These are phyloP conservation scores for Serrognathus titanus DNA, from an alignment of 2,888 invertebrate genomes.

Conservation along the genomic window DNA sequence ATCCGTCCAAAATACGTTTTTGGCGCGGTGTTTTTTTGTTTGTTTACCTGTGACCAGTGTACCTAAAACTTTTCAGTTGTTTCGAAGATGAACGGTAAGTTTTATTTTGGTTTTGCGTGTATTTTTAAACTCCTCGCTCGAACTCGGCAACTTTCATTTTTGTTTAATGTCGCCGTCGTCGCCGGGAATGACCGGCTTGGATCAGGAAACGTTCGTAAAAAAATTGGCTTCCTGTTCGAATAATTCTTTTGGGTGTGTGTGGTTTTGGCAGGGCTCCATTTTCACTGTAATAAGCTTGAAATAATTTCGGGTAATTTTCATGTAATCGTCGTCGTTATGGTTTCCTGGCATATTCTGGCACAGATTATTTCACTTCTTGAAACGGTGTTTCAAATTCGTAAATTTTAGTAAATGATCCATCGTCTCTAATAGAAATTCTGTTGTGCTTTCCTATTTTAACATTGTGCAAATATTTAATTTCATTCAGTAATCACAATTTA, in stretches of 20 bases:
- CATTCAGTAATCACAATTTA: too few relatives aligned
- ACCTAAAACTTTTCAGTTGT: background rate
- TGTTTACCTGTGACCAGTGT: background rate
- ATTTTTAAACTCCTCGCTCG: too few relatives aligned
- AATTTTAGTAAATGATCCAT: too few relatives aligned
- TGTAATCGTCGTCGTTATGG: background rate
- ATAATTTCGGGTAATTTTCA: background rate
- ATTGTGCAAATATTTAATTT: too few relatives aligned
- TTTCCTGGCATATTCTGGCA: too few relatives aligned
- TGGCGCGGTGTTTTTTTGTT: background rate
- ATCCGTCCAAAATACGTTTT: background rate
- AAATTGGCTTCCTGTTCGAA: background rate
- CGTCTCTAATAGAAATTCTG: too few relatives aligned
- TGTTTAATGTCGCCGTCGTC: too few relatives aligned
- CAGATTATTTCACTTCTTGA: too few relatives aligned
- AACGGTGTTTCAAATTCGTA: too few relatives aligned
- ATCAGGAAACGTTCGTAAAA: background rate
- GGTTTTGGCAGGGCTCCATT: background rate
- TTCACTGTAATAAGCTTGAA: background rate
- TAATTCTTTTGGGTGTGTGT: background rate
- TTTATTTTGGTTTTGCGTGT: background rate
- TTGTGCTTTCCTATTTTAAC: too few relatives aligned
- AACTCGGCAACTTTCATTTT: too few relatives aligned
- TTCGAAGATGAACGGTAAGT: background rate
- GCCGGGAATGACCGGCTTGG: background rate